Percentiles rank a stretch among this genome's conserved stretches.
Evolutionary conservation across 1,140 invertebrate genomes (phyloP).

Genomic region (Coboldia fuscipes): DNA sequence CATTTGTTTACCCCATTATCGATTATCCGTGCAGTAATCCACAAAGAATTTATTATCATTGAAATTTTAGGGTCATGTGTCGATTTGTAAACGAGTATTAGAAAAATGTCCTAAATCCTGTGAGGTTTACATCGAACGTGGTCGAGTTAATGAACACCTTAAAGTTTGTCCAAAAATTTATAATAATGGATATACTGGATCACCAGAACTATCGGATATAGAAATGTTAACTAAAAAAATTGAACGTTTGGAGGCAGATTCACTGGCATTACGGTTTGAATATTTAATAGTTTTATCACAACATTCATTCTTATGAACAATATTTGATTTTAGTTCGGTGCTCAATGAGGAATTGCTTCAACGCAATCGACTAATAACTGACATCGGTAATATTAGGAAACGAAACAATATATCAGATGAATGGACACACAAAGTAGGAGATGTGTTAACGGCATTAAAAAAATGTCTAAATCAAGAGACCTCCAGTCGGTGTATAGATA

Average conservation of each 20-base stretch:
- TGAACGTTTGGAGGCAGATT: conserved; percentile 9
- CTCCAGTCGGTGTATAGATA: conserved; percentile 7
- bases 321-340: conserved; percentile 13
- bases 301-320: neutral
- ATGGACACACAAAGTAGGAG: conserved; percentile 15
- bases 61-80: conserved; percentile 31
- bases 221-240: conserved; percentile 7
- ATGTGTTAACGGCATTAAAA: conserved; percentile 8
- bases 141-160: conserved; percentile 29
- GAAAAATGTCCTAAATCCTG: conserved; percentile 41
- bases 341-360: conserved; percentile 19
- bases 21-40: no score
- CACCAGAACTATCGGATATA: neutral
- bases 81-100: conserved; percentile 39
- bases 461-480: conserved; percentile 12
- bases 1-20: no score
- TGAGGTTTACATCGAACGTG: conserved; percentile 38
- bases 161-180: conserved; percentile 26
- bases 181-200: conserved; percentile 1
- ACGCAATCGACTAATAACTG: conserved; percentile 16
- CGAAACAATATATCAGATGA: conserved; percentile 10
- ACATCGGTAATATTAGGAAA: conserved; percentile 18
- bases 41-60: no score
- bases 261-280: no score
- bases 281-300: neutral